Base-by-base conservation (phyloP, 1,140 invertebrate genomes). In the Coptotermes formosanus region DNA sequence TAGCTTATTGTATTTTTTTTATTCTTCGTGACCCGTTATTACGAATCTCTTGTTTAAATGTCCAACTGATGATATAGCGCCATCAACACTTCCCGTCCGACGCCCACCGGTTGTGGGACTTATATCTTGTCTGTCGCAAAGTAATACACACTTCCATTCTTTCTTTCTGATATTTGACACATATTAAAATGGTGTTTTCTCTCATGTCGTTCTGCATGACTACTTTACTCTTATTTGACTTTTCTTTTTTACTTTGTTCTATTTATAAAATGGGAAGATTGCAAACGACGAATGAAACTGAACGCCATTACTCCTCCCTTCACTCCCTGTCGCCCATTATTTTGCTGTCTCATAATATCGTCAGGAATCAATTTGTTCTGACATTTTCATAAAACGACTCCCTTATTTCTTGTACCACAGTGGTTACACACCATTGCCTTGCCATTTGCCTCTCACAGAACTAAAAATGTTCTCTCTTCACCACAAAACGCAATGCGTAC, bases 311-410 rank as follows among this genome's bases (percentile, higher is more conserved):
- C 25, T n/a, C n/a, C 25, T 30, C 64, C 64, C 64, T 75, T n/a
- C 64, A n/a, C 2, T 25, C 64, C n/a, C 7, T 19, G 12, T 64
- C 4, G 3, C 59, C 59, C 8, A 30, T n/a, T 75, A 55, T 21
- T 19, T 55, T 55, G 7, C 52, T 55, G 64, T 75, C n/a, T 75
- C 64, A 30, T 75, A 75, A 75, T 75, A 75, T 75, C 64, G 64
- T 75, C 64, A 75, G 64, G n/a, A 75, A 75, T 75, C 64, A 75
- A 75, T 75, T 75, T 75, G 64, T 75, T 75, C 64, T 75, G 64
- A 75, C 64, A 75, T 75, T 75, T 75, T 75, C 64, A 75, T 75
- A 75, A 75, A 75, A 75, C 64, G 64, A n/a, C 64, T 75, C 64
- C n/a, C 64, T 75, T n/a, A 75, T 75, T 75, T 75, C 8, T 30